phyloP scores from a whole-genome alignment of 2,888 invertebrate species.

The Lochmaea crataegi region DNA sequence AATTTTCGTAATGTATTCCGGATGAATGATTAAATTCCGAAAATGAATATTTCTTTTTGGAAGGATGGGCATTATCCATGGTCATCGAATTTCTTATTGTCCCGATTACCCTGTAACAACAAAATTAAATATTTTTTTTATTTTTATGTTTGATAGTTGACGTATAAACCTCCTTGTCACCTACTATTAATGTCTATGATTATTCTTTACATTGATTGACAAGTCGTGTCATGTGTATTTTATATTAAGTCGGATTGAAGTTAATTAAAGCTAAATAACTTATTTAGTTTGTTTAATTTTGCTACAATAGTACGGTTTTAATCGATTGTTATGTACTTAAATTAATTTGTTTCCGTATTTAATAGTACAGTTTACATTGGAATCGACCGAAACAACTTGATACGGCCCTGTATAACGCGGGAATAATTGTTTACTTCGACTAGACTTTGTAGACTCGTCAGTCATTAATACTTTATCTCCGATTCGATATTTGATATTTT shows the following conservation, averaged over 20 bases:
- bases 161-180: too few species aligned
- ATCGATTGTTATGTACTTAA: slow-evolving; percentile 4
- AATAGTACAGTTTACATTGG: slow-evolving; percentile 7
- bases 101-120: background rate
- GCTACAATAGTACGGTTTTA: slow-evolving; percentile 3
- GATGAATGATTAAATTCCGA: too few species aligned
- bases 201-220: too few species aligned
- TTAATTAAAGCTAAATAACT: too few species aligned
- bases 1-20: too few species aligned
- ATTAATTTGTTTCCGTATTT: slow-evolving; percentile 5
- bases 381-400: slow-evolving; percentile 7
- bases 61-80: background rate
- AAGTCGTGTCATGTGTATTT: too few species aligned
- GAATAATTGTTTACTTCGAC: background rate
- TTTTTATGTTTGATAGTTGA: too few species aligned
- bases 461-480: slow-evolving; percentile 13
- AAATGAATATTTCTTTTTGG: background rate
- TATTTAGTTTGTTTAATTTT: too few species aligned
- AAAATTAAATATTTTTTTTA: slow-evolving; percentile 6
- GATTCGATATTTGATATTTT: background rate
- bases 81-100: slow-evolving; percentile 8
- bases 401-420: slow-evolving; percentile 7
- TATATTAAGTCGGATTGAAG: too few species aligned
- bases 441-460: background rate
- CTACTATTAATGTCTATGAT: too few species aligned